phyloP scores from a whole-genome alignment of 2,797 vertebrate genomes.

The Schizopygopsis malacanthus region DNA sequence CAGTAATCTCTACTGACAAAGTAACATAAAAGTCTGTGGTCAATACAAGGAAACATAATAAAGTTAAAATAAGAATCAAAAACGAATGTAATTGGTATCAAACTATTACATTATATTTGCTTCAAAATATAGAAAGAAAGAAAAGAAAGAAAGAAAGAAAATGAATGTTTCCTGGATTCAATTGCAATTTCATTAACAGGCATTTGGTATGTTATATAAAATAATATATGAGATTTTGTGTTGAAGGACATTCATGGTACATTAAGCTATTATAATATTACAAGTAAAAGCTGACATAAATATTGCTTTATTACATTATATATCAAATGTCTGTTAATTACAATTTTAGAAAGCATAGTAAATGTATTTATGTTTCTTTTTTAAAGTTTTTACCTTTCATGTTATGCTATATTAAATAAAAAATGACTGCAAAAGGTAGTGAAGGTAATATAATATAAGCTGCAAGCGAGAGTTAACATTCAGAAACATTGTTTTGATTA shows the following conservation, averaged over 20 bases:
- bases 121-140: background rate
- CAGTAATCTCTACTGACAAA: slow-evolving; percentile 9
- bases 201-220: background rate
- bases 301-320: background rate
- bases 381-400: background rate
- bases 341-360: background rate
- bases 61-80: background rate
- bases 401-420: background rate
- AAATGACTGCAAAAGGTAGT: background rate
- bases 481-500: background rate
- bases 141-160: background rate
- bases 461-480: background rate
- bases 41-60: background rate
- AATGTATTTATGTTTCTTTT: background rate
- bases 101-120: background rate
- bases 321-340: background rate
- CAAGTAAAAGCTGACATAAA: background rate
- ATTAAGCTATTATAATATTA: background rate
- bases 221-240: background rate
- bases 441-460: background rate
- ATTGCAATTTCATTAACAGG: background rate
- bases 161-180: background rate
- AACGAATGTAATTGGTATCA: background rate
- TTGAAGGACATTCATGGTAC: background rate
- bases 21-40: background rate